Base-by-base conservation (phyloP, 2,113 vertebrate genomes). In the Scytalopus superciliaris region DNA sequence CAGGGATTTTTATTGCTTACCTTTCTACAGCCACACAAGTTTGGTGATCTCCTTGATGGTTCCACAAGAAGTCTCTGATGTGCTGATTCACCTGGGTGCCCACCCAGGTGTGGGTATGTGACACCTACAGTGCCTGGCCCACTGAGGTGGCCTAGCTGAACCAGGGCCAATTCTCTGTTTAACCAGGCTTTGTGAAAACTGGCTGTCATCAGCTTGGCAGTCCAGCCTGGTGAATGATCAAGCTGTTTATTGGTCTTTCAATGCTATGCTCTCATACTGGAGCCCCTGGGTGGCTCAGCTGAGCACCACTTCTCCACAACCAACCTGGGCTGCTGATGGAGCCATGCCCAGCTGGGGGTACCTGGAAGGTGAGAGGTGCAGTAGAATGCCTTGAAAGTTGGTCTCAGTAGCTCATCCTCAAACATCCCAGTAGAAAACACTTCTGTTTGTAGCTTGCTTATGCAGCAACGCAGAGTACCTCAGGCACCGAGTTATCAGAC, bases 211-310 rank as follows among this genome's bases (percentile, higher is more conserved):
- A 89, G 30, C 55, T 70, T 27, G 50, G 60, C 52, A 42, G 15
- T 52, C 19, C 9, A 31, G 13, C 15, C 15, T n/a, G 64, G 24
- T 67, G 52, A 31, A 5, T 15, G 66, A 52, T 53, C 0, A 1
- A 75, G 42, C 18, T 79, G 28, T 45, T 63, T 39, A 10, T 25
- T 39, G 35, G 19, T 75, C 33, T 78, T 76, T 63, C 19, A 37
- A 16, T 0, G 2, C 44, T 55, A 0, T 19, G 6, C 13, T 70
- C 6, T 80, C 13, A 2, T 25, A 19, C 44, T 45, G 50, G 73
- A 74, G 53, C 24, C 8, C 19, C 10, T 24, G 49, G 7, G 25
- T 37, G 37, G 31, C 70, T 73, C 53, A 35, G 47, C 60, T 40
- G 53, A 28, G 57, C 14, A 23, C 24, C 19, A 69, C 19, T 52